Conservation (phyloP, 2,888 invertebrate species). For the Callinectes sapidus region DNA sequence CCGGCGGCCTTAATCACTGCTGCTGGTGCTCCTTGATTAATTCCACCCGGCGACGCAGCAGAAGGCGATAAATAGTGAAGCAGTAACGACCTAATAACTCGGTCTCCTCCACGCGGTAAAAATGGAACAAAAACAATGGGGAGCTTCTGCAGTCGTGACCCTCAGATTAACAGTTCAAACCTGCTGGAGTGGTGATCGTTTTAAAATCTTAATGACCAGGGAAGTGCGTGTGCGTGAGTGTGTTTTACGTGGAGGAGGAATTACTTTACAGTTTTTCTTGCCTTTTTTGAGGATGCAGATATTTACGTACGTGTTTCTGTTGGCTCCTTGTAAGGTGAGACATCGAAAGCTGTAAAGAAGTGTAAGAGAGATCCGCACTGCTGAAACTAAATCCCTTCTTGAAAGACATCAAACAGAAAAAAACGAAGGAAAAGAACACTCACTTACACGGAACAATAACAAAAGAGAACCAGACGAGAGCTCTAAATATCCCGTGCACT, state of each 20-base stretch:
- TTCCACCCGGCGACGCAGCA: constrained; percentile 13
- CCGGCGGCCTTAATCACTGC: background rate
- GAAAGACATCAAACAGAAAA: too few species aligned
- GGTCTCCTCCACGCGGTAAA: background rate
- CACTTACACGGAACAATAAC: too few species aligned
- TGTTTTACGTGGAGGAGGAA: background rate
- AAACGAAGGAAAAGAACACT: too few species aligned
- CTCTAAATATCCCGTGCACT: too few species aligned
- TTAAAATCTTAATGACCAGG: constrained; percentile 6
- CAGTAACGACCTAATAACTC: constrained; percentile 37
- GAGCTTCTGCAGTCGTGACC: background rate
- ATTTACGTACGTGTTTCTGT: too few species aligned
- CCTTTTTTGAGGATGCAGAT: too few species aligned
- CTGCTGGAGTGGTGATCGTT: background rate
- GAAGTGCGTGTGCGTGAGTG: background rate
- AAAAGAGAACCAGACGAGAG: too few species aligned
- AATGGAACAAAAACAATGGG: background rate
- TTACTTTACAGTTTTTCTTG: too few species aligned
- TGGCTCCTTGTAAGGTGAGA: too few species aligned
- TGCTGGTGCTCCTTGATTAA: background rate
- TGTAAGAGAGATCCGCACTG: too few species aligned
- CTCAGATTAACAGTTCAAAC: background rate
- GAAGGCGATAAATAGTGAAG: constrained; percentile 27
- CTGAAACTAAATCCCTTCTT: too few species aligned
- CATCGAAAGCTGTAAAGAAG: too few species aligned